These are phyloP conservation scores for Atethmia centrago DNA, from an alignment of 2,888 invertebrate genomes.

Conservation along the genomic window DNA sequence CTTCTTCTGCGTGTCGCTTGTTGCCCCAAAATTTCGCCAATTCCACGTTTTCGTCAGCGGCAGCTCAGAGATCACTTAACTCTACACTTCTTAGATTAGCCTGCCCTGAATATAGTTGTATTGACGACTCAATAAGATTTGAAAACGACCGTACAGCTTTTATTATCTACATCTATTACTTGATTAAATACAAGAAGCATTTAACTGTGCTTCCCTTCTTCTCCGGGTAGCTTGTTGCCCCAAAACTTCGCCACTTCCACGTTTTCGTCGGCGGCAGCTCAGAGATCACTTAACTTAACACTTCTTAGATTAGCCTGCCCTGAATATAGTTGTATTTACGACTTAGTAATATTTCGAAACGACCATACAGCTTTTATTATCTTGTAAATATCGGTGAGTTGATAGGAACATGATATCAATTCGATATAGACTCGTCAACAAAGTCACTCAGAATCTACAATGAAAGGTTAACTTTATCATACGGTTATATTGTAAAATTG, in stretches of 20 bases:
- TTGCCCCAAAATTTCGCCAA: too few relatives aligned
- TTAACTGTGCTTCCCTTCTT: neutral
- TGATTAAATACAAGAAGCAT: neutral
- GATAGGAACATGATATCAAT: neutral
- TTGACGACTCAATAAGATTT: too few relatives aligned
- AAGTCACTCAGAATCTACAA: neutral
- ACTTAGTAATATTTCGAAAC: neutral
- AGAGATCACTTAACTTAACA: too few relatives aligned
- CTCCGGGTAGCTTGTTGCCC: too few relatives aligned
- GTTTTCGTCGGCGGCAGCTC: too few relatives aligned
- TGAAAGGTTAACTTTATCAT: neutral
- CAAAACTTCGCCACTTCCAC: too few relatives aligned
- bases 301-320: neutral
- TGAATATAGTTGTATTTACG: neutral
- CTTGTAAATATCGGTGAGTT: slow-evolving; percentile 5
- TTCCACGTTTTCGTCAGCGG: too few relatives aligned
- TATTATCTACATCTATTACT: neutral
- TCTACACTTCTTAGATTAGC: too few relatives aligned
- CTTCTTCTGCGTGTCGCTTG: too few relatives aligned
- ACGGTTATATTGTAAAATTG: neutral
- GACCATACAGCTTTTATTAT: slow-evolving; percentile 11
- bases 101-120: too few relatives aligned
- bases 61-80: too few relatives aligned
- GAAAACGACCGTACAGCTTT: too few relatives aligned
- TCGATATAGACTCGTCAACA: neutral